These are phyloP conservation scores for Syngnathus floridae DNA, from an alignment of 2,113 vertebrate genomes.

Conservation along the genomic window DNA sequence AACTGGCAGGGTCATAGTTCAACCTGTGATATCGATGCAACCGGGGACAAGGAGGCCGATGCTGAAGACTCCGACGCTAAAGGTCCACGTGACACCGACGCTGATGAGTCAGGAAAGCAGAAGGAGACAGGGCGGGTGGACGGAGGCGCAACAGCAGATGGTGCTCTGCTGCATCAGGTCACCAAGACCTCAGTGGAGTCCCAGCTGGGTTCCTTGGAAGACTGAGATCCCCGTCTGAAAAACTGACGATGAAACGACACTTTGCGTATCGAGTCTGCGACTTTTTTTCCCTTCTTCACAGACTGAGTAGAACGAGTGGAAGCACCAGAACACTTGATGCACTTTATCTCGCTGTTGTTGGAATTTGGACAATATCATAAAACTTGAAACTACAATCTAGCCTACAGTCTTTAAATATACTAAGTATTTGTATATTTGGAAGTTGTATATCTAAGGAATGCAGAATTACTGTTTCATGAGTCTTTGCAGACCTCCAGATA, in stretches of 20 bases:
- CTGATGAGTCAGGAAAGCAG: not conserved
- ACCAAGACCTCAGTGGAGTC: slow-evolving; percentile 67
- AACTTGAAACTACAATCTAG: slow-evolving; percentile 28
- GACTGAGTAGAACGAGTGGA: not conserved
- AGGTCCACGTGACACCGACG: slow-evolving; percentile 1
- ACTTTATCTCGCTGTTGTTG: slow-evolving; percentile 50
- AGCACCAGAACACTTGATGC: slow-evolving; percentile 53
- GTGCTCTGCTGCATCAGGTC: slow-evolving; percentile 50
- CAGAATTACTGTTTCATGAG: not conserved
- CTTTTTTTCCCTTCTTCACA: not conserved
- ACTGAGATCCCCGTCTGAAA: not conserved
- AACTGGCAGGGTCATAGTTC: slow-evolving; percentile 8
- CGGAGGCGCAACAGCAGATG: not conserved
- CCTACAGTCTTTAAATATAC: slow-evolving; percentile 11
- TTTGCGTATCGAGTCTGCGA: not conserved
- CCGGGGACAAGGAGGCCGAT: slow-evolving; percentile 43
- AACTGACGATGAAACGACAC: not conserved
- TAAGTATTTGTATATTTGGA: slow-evolving; percentile 26
- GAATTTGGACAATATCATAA: slow-evolving; percentile 2
- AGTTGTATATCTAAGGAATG: slow-evolving; percentile 16
- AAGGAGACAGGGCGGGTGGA: not conserved
- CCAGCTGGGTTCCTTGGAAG: slow-evolving; percentile 62
- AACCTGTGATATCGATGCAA: slow-evolving; percentile 4
- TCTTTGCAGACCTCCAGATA: not conserved
- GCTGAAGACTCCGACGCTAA: slow-evolving; percentile 44